A percentile compares a stretch with the other conserved stretches of the same genome.
Conservation (phyloP, 2,888 invertebrate species). For the Aspidiotus rigidus region DNA sequence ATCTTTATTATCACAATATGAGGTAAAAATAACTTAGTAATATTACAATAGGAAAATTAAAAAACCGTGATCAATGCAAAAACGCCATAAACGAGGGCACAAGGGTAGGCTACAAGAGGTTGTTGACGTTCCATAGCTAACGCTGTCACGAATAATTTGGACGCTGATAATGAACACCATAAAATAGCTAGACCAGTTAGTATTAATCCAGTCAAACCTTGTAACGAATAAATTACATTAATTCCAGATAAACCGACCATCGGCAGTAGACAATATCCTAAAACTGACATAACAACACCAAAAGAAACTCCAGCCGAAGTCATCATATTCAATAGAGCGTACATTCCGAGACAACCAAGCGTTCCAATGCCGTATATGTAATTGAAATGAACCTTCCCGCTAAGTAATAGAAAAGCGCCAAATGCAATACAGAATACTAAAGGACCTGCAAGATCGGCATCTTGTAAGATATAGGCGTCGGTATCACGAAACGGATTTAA, state of each 20-base stretch:
- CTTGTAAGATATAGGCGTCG: conserved; percentile 52
- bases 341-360: conserved; percentile 82
- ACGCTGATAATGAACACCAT: conserved; percentile 87
- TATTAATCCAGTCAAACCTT: conserved; percentile 58
- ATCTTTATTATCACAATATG: too few species aligned
- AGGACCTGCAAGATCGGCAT: conserved; percentile 67
- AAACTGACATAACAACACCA: conserved; percentile 69
- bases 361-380: conserved; percentile 89
- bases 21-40: too few species aligned
- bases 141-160: conserved; percentile 81
- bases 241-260: conserved; percentile 76
- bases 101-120: conserved; percentile 79
- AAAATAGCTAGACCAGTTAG: conserved; percentile 60
- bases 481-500: conserved; percentile 56
- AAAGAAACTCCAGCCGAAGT: conserved; percentile 63
- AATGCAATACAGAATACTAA: conserved; percentile 65
- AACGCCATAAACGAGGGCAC: conserved; percentile 80
- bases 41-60: too few species aligned
- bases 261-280: conserved; percentile 86
- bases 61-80: conserved; percentile 85
- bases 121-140: conserved; percentile 78
- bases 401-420: conserved; percentile 54
- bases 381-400: conserved; percentile 76
- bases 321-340: conserved; percentile 73
- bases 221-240: conserved; percentile 65